These are phyloP conservation scores for Cremastinae sp. DNA, from an alignment of 2,888 invertebrate genomes.

Conservation along the genomic window DNA sequence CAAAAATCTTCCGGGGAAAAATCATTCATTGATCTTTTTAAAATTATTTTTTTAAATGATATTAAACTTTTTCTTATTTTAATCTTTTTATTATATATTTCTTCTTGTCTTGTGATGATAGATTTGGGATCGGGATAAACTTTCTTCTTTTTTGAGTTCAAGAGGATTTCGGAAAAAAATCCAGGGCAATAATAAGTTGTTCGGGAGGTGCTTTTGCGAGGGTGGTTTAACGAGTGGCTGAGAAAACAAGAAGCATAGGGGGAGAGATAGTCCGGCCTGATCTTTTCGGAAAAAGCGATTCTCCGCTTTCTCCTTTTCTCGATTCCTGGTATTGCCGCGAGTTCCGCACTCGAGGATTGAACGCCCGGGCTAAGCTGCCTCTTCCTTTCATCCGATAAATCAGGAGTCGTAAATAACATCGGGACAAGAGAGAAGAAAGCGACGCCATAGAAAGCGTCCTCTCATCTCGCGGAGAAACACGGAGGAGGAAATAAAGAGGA, in stretches of 20 bases:
- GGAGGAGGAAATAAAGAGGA: conserved; percentile 76
- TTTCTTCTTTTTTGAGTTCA: conserved; percentile 11
- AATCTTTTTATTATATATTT: no score
- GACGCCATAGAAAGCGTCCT: conserved; percentile 47
- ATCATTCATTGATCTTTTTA: no score
- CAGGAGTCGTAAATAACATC: conserved; percentile 79
- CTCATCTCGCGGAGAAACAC: conserved; percentile 63
- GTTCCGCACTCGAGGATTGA: conserved; percentile 67
- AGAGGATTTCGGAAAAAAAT: conserved; percentile 34
- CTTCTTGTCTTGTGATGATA: no score
- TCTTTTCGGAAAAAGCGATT: conserved; percentile 59
- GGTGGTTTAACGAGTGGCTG: conserved; percentile 42
- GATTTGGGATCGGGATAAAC: no score
- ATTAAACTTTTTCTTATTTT: no score
- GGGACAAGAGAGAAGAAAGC: conserved; percentile 64
- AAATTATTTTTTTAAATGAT: no score
- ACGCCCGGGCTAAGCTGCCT: conserved; percentile 72
- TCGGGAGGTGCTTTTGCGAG: conserved; percentile 33
- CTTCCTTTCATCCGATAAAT: conserved; percentile 78
- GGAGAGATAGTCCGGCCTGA: conserved; percentile 50
- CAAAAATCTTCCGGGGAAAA: no score
- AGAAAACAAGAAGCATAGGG: conserved; percentile 54
- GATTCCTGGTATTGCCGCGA: conserved; percentile 71
- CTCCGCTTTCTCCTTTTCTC: conserved; percentile 38
- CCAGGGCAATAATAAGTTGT: no score